Percentiles rank a stretch among this genome's conserved stretches.
phyloP scores from a whole-genome alignment of 2,888 invertebrate species.

The Ommatoiulus sabulosus region DNA sequence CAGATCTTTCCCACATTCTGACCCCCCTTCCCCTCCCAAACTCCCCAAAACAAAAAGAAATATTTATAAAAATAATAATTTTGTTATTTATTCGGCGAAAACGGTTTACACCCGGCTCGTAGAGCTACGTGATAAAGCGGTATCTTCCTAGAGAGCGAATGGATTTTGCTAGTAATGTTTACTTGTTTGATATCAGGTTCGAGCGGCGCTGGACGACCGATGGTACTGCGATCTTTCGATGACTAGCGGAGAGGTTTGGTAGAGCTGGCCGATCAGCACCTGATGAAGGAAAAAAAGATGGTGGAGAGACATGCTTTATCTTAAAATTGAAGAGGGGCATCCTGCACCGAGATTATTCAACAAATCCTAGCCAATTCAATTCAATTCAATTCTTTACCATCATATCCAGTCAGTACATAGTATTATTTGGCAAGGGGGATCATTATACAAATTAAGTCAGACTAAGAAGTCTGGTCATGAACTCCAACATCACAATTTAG shows the following conservation, averaged over 20 bases:
- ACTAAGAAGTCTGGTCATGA: too few species aligned
- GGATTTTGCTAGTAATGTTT: background rate
- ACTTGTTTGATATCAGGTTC: background rate
- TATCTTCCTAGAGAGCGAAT: background rate
- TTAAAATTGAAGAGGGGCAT: too few species aligned
- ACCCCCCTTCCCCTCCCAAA: too few species aligned
- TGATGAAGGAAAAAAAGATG: background rate
- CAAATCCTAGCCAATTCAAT: too few species aligned
- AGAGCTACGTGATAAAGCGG: background rate
- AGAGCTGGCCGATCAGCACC: conserved; percentile 45
- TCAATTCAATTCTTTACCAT: too few species aligned
- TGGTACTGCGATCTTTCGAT: background rate
- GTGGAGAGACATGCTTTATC: too few species aligned
- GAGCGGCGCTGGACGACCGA: background rate
- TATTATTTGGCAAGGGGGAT: too few species aligned
- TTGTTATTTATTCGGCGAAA: background rate
- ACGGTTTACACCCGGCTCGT: background rate
- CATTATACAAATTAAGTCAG: too few species aligned
- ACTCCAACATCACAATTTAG: too few species aligned
- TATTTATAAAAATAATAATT: conserved; percentile 12
- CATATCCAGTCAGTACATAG: too few species aligned
- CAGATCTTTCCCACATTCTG: background rate
- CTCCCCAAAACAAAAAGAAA: background rate
- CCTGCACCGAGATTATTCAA: too few species aligned
- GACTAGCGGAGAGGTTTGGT: conserved; percentile 6